These are phyloP conservation scores for Crambe crambe DNA, from an alignment of 37 sponge, comb jelly and placozoan genomes.

Conservation along the genomic window DNA sequence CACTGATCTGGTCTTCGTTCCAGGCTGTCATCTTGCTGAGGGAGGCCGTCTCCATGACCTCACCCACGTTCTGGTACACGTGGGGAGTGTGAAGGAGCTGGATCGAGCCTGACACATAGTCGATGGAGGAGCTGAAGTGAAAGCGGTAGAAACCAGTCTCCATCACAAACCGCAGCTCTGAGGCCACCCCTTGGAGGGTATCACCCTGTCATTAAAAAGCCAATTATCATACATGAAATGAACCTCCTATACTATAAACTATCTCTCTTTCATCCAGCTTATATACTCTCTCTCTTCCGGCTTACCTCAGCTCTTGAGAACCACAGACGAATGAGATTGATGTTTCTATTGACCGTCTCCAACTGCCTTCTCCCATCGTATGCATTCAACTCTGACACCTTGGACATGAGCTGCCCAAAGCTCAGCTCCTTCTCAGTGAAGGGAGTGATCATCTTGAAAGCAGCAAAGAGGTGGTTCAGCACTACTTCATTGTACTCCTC, in stretches of 20 bases:
- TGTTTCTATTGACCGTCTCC: slow-evolving; percentile 82
- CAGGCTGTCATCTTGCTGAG: neutral
- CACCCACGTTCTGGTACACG: slow-evolving; percentile 29
- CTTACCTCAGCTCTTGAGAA: slow-evolving; percentile 82
- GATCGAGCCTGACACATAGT: slow-evolving; percentile 3
- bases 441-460: slow-evolving; percentile 73
- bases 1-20: slow-evolving; percentile 61
- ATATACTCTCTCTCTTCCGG: neutral
- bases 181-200: slow-evolving; percentile 73
- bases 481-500: slow-evolving; percentile 90
- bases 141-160: slow-evolving; percentile 65
- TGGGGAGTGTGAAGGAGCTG: slow-evolving; percentile 38
- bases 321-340: slow-evolving; percentile 84
- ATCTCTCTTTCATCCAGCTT: neutral
- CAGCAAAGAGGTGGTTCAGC: slow-evolving; percentile 84
- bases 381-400: slow-evolving; percentile 44
- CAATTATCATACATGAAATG: neutral
- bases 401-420: slow-evolving; percentile 58
- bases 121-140: slow-evolving; percentile 8
- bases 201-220: slow-evolving; percentile 55
- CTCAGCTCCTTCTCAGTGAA: slow-evolving; percentile 62
- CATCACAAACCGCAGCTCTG: slow-evolving; percentile 62
- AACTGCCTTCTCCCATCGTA: slow-evolving; percentile 37
- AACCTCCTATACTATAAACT: neutral
- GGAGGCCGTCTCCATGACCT: neutral